Percentiles rank a stretch among this genome's conserved stretches.
These are phyloP conservation scores for Oncorhynchus keta DNA, from an alignment of 2,113 vertebrate species.

Conservation along the genomic window DNA sequence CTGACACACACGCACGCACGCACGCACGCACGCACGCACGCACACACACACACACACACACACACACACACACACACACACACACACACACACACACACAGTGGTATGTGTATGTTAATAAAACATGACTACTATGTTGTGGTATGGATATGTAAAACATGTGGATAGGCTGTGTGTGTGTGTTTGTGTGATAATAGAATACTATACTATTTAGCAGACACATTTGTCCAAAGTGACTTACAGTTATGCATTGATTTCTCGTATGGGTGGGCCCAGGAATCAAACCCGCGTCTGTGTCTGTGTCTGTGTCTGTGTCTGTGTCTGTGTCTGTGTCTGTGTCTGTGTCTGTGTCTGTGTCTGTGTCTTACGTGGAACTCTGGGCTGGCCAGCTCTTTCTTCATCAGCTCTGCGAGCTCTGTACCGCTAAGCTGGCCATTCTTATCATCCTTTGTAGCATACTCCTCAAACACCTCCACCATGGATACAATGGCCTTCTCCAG, in stretches of 20 bases:
- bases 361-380: conserved; percentile 57
- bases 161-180: too few relatives aligned
- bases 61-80: not conserved
- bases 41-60: not conserved
- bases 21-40: not conserved
- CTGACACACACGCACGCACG: conserved; percentile 34
- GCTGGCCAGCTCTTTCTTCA: conserved; percentile 56
- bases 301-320: conserved; percentile 6
- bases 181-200: too few relatives aligned
- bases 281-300: not conserved
- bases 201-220: too few relatives aligned
- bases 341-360: too few relatives aligned
- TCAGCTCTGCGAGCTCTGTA: conserved; percentile 49
- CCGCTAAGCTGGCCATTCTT: conserved; percentile 53
- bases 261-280: too few relatives aligned
- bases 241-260: not conserved
- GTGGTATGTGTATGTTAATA: too few relatives aligned
- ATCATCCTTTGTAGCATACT: conserved; percentile 55
- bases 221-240: too few relatives aligned
- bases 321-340: not conserved
- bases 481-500: conserved; percentile 60
- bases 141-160: too few relatives aligned
- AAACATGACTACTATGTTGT: too few relatives aligned
- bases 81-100: not conserved
- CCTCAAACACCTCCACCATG: conserved; percentile 67